Evolutionary conservation across 2,888 invertebrate species (phyloP).

Genomic region (Drosophila dives): DNA sequence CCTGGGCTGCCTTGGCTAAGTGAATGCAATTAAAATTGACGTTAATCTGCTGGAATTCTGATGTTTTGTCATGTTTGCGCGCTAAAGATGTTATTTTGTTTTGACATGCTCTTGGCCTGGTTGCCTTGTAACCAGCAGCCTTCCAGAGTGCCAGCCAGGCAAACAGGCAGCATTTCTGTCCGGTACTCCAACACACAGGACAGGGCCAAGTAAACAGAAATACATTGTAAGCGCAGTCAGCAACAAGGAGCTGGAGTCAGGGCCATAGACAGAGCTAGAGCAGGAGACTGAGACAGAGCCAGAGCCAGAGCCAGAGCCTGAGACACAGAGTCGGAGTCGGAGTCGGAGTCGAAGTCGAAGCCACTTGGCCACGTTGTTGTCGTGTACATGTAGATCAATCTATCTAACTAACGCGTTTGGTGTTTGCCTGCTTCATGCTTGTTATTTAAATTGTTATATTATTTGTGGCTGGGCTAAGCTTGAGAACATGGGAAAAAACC

Average conservation of each 20-base stretch:
- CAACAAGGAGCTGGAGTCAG: slow-evolving; percentile 41
- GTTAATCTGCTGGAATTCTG: slow-evolving; percentile 81
- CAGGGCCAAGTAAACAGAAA: slow-evolving; percentile 35
- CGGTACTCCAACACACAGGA: slow-evolving; percentile 37
- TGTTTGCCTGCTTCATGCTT: slow-evolving; percentile 75
- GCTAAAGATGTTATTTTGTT: slow-evolving; percentile 81
- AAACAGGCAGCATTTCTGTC: slow-evolving; percentile 26
- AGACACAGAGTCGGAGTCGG: not conserved
- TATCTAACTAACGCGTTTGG: slow-evolving; percentile 81
- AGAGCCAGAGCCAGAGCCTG: not conserved
- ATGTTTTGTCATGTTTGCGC: slow-evolving; percentile 81
- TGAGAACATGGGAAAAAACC: slow-evolving; percentile 64
- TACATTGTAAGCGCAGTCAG: slow-evolving; percentile 25
- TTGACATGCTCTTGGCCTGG: slow-evolving; percentile 78
- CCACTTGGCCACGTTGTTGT: slow-evolving; percentile 61
- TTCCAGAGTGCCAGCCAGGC: slow-evolving; percentile 17
- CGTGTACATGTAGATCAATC: slow-evolving; percentile 80
- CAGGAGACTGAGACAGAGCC: slow-evolving; percentile 1
- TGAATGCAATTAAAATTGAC: slow-evolving; percentile 82
- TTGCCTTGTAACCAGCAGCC: slow-evolving; percentile 43
- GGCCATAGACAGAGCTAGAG: slow-evolving; percentile 1
- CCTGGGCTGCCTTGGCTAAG: slow-evolving; percentile 58
- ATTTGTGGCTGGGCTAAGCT: slow-evolving; percentile 71
- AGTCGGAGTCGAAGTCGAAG: slow-evolving; percentile 8
- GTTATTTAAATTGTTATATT: slow-evolving; percentile 81